A percentile compares a stretch with the other conserved stretches of the same genome.
phyloP scores from a whole-genome alignment of 2,113 vertebrate species.

The Gymnarchus niloticus region DNA sequence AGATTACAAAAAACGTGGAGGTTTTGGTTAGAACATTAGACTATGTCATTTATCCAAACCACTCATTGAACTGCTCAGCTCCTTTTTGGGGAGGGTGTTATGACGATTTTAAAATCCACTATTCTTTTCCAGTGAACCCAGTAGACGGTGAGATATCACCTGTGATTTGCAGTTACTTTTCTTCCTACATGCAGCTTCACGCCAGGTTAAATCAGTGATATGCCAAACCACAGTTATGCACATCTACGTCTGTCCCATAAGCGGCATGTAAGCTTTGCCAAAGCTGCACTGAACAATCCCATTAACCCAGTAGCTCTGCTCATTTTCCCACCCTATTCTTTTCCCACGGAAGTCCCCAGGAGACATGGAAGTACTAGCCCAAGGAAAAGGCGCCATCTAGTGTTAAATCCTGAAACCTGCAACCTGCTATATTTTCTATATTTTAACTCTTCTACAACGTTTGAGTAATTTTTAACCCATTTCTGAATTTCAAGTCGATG shows the following conservation, averaged over 20 bases:
- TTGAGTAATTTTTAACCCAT: no score
- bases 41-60: slow-evolving; percentile 23
- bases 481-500: no score
- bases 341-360: slow-evolving; percentile 30
- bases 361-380: not conserved
- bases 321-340: slow-evolving; percentile 29
- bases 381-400: slow-evolving; percentile 52
- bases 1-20: slow-evolving; percentile 13
- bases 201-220: slow-evolving; percentile 31
- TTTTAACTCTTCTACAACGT: not conserved
- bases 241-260: slow-evolving; percentile 20
- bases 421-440: not conserved
- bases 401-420: slow-evolving; percentile 38
- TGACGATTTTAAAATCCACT: not conserved
- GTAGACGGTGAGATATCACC: slow-evolving; percentile 17
- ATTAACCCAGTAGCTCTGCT: not conserved
- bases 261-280: slow-evolving; percentile 18
- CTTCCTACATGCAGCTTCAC: slow-evolving; percentile 12
- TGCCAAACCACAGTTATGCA: slow-evolving; percentile 17
- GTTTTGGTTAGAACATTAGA: slow-evolving; percentile 14
- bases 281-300: slow-evolving; percentile 9
- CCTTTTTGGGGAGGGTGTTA: not conserved
- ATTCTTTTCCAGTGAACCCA: slow-evolving; percentile 2
- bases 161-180: slow-evolving; percentile 6
- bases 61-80: not conserved